Evolutionary conservation across 2,113 vertebrate genomes (phyloP).

Genomic region (Tursiops truncatus): DNA sequence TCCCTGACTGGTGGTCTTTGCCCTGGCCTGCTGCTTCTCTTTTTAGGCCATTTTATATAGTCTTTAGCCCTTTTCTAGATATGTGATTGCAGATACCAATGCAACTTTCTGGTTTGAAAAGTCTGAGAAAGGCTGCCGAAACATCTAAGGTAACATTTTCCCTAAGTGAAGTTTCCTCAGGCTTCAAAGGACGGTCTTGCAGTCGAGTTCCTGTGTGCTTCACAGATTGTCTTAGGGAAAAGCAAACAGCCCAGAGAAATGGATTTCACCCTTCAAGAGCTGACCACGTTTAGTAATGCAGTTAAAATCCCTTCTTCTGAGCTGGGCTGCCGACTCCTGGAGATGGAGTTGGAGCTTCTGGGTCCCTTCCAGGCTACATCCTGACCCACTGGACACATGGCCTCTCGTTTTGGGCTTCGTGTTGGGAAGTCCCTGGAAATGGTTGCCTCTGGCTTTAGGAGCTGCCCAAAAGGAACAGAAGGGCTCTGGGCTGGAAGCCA

Average conservation of each 20-base stretch:
- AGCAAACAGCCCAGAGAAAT: conserved; percentile 44
- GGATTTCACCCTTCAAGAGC: conserved; percentile 61
- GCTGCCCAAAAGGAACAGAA: background rate
- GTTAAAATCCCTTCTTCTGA: conserved; percentile 11
- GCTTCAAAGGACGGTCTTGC: conserved; percentile 68
- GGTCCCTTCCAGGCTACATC: background rate
- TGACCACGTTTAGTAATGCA: conserved; percentile 29
- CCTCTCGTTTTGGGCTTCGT: background rate
- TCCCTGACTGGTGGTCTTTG: background rate
- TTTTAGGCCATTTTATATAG: background rate
- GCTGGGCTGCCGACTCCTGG: background rate
- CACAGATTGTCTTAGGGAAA: conserved; percentile 48
- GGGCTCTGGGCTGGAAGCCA: background rate
- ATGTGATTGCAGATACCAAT: conserved; percentile 16
- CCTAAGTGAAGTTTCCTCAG: conserved; percentile 63
- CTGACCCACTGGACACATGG: background rate
- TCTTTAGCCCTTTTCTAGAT: conserved; percentile 13
- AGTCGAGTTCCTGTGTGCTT: conserved; percentile 33
- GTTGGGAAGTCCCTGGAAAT: background rate
- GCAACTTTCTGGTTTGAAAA: conserved; percentile 56
- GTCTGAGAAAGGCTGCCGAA: conserved; percentile 56
- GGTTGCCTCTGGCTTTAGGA: background rate
- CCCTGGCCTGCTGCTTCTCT: background rate
- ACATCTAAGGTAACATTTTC: conserved; percentile 59
- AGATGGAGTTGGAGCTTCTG: background rate